A percentile compares a stretch with the other conserved stretches of the same genome.
Evolutionary conservation across 2,888 invertebrate species (phyloP).

Genomic region (Blastobasis lacticolella): DNA sequence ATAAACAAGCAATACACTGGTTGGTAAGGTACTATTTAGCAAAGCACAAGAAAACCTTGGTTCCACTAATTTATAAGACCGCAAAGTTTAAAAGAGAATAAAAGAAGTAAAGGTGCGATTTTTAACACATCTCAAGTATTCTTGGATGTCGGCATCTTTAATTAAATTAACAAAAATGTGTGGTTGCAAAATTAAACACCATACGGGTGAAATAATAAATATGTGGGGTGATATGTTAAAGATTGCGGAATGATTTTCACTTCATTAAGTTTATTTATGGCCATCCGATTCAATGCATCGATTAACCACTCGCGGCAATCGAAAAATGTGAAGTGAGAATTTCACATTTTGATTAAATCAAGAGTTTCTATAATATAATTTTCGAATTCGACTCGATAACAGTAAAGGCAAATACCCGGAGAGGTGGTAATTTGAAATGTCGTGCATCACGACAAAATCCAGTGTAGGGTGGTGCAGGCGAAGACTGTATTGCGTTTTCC

Average conservation of each 20-base stretch:
- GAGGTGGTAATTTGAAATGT: conserved; percentile 16
- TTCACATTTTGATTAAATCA: conserved; percentile 50
- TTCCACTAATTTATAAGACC: conserved; percentile 9
- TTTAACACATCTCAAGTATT: conserved; percentile 16
- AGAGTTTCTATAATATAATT: conserved; percentile 32
- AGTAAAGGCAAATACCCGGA: conserved; percentile 15
- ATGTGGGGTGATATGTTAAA: conserved; percentile 28
- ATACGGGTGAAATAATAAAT: conserved; percentile 15
- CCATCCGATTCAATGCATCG: conserved; percentile 50
- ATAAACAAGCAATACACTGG: too few species aligned
- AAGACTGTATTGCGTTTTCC: too few species aligned
- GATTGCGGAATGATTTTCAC: conserved; percentile 45
- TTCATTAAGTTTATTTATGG: conserved; percentile 63
- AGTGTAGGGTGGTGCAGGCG: too few species aligned
- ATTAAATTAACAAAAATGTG: conserved; percentile 34
- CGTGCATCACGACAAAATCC: conserved; percentile 14
- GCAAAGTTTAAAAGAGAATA: conserved; percentile 5
- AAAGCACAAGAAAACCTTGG: conserved; percentile 3
- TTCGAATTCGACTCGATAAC: conserved; percentile 27
- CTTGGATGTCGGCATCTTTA: conserved; percentile 17
- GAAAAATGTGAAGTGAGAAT: conserved; percentile 49
- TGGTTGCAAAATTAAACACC: conserved; percentile 23
- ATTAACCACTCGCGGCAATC: conserved; percentile 43
- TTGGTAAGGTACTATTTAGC: too few species aligned
- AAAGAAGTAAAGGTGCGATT: conserved; percentile 14